These are phyloP conservation scores for Stratiolaelaps scimitus DNA, from an alignment of 1,140 invertebrate genomes.

Conservation along the genomic window DNA sequence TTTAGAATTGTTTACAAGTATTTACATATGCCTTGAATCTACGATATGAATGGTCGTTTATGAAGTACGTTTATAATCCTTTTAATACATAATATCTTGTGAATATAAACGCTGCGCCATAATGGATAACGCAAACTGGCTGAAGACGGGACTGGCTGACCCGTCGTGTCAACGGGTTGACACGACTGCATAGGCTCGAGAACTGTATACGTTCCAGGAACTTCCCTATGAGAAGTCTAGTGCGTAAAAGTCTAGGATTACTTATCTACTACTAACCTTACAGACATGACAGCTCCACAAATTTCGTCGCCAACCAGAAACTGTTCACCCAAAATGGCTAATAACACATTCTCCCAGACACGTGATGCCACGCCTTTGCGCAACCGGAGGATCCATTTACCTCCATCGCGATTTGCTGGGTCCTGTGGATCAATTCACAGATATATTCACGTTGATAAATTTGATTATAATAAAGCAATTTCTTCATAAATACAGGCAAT, in stretches of 20 bases:
- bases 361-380: constrained; percentile 85
- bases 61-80: no score
- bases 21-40: no score
- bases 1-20: no score
- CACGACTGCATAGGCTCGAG: neutral
- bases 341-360: constrained; percentile 95
- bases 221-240: neutral
- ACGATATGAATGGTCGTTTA: no score
- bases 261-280: constrained; percentile 64
- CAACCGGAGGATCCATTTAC: constrained; percentile 90
- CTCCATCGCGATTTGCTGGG: constrained; percentile 80
- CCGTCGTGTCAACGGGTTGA: neutral
- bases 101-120: no score
- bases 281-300: constrained; percentile 90
- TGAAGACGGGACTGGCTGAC: no score
- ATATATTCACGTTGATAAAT: no score
- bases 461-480: no score
- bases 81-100: no score
- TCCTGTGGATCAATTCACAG: constrained; percentile 51
- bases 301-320: constrained; percentile 98
- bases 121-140: no score
- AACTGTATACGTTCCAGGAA: constrained; percentile 3
- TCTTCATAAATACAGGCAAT: no score
- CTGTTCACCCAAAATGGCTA: constrained; percentile 93
- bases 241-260: neutral